Evolutionary conservation across 2,888 invertebrate species (phyloP).

Genomic region (Synanthedon andrenaeformis): DNA sequence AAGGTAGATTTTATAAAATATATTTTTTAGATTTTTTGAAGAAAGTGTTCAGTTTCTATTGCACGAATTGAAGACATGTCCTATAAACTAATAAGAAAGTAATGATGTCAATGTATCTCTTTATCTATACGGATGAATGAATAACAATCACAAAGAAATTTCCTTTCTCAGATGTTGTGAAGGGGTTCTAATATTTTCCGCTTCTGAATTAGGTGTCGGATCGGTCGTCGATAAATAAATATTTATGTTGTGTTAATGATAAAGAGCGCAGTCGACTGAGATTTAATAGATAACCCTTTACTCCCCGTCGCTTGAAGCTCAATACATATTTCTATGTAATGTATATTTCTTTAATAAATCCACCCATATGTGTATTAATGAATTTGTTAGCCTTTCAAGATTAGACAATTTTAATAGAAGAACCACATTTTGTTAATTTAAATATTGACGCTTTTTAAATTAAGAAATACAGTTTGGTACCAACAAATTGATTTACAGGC

Average conservation of each 20-base stretch:
- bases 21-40: too few relatives aligned
- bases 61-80: too few relatives aligned
- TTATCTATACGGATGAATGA: too few relatives aligned
- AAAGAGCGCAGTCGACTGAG: slow-evolving; percentile 42
- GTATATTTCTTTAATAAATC: slow-evolving; percentile 11
- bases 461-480: too few relatives aligned
- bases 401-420: slow-evolving; percentile 13
- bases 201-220: slow-evolving; percentile 49
- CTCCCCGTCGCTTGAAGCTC: slow-evolving; percentile 27
- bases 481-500: too few relatives aligned
- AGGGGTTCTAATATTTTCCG: slow-evolving; percentile 24
- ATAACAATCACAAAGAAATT: too few relatives aligned
- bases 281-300: slow-evolving; percentile 48
- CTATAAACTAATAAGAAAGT: too few relatives aligned
- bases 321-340: slow-evolving; percentile 11
- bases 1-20: too few relatives aligned
- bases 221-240: slow-evolving; percentile 44
- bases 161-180: neutral
- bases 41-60: too few relatives aligned
- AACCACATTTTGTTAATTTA: slow-evolving; percentile 12
- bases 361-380: slow-evolving; percentile 13
- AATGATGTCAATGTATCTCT: too few relatives aligned
- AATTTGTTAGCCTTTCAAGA: slow-evolving; percentile 9
- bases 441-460: slow-evolving; percentile 9
- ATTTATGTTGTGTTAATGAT: slow-evolving; percentile 61